A percentile compares a stretch with the other conserved stretches of the same genome.
Evolutionary conservation across 2,888 invertebrate genomes (phyloP).

Genomic region (Mesochorus sp.): DNA sequence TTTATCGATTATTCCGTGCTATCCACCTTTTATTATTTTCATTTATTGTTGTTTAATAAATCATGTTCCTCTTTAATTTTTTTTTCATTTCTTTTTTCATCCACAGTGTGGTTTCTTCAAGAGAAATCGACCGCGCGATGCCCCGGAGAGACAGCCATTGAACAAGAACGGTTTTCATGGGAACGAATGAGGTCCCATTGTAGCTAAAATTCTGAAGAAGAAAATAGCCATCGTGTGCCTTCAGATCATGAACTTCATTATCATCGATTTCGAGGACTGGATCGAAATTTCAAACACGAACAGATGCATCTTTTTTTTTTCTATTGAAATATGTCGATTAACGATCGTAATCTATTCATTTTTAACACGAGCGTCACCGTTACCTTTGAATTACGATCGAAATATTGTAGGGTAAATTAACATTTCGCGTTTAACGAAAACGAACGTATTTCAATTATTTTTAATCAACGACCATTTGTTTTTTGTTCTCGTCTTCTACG

Average conservation of each 20-base stretch:
- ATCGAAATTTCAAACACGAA: conserved; percentile 7
- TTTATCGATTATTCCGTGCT: too few species aligned
- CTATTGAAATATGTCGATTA: conserved; percentile 8
- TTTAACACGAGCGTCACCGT: conserved; percentile 7
- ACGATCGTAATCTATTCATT: conserved; percentile 1
- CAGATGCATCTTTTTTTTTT: background rate
- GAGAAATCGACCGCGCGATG: conserved; percentile 91
- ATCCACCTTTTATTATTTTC: too few species aligned
- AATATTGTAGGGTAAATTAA: conserved; percentile 31
- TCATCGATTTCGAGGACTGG: too few species aligned
- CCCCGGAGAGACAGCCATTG: conserved; percentile 92
- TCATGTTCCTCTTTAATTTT: background rate
- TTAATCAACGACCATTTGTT: conserved; percentile 11
- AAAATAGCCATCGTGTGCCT: conserved; percentile 58
- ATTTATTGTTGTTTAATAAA: background rate
- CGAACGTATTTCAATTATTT: conserved; percentile 25
- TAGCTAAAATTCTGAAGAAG: conserved; percentile 21
- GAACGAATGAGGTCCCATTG: conserved; percentile 54
- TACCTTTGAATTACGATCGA: conserved; percentile 11
- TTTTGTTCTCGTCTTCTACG: conserved; percentile 19
- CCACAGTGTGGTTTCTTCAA: conserved; percentile 96
- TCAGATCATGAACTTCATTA: conserved; percentile 42
- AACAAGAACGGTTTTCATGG: conserved; percentile 86
- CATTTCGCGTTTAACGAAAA: conserved; percentile 21
- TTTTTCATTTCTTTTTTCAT: conserved; percentile 45